Base-by-base conservation (phyloP, 2,888 invertebrate genomes). In the Pseudococcus longispinus region DNA sequence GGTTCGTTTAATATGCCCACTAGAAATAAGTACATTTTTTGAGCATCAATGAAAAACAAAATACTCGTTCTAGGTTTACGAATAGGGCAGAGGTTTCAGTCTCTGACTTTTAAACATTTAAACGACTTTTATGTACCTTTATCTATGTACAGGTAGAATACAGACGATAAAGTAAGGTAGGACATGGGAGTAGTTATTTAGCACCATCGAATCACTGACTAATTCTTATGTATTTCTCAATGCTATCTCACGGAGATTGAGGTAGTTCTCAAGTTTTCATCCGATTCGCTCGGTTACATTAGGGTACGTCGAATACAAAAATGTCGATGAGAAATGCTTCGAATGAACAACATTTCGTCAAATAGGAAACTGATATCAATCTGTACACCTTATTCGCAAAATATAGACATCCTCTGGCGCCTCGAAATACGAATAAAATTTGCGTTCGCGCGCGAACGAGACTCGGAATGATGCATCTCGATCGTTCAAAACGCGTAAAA, bases 401-500 rank as follows among this genome's bases (percentile, higher is more conserved):
- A n/a, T n/a, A n/a, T n/a, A n/a, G n/a, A n/a, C n/a, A n/a, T n/a
- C n/a, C 29, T 15, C 18, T 70, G 70, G 70, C 70, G 70, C 70
- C 70, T 70, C 32, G 29, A 26, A 29, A 70, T 29, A n/a, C 70
- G 29, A 80, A 42, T 42, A 80, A 80, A 77, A 80, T 80, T 42
- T 13, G 60, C 23, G 60, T 60, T 60, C 60, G 60, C 60, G 55
- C 55, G 55, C 55, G 55, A 55, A 55, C n/a, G n/a, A 55, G 23
- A 18, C 60, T 60, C 42, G 13, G 9, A 80, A 42, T n/a, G 77
- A 80, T 80, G 77, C 32, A 42, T 80, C 42, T 80, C 42, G 77
- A 80, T 42, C 77, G 77, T 80, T 80, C 37, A 18, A 80, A 80
- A 42, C 77, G 77, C 26, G 37, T 77, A 37, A 77, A 77, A 77